phyloP scores from a whole-genome alignment of 2,888 invertebrate species.

The Lasius platythorax region DNA sequence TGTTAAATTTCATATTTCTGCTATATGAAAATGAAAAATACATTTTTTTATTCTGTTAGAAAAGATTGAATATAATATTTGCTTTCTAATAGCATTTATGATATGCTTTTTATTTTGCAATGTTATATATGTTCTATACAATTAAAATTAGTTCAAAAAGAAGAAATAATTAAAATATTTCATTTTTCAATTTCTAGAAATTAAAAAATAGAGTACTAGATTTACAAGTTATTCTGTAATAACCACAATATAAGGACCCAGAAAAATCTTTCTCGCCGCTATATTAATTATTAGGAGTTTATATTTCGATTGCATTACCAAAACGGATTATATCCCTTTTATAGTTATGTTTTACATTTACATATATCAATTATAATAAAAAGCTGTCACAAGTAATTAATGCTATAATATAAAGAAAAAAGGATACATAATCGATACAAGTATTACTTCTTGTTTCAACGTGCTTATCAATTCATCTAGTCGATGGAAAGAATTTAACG shows the following conservation, averaged over 20 bases:
- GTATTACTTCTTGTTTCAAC: background rate
- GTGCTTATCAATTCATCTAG: background rate
- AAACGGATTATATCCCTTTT: background rate
- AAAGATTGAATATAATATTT: background rate
- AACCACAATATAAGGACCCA: background rate
- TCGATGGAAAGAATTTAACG: slow-evolving; percentile 46
- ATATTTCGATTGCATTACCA: background rate
- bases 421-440: background rate
- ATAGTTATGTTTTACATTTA: slow-evolving; percentile 2
- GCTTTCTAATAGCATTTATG: too few species aligned
- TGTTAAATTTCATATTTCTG: slow-evolving; percentile 11
- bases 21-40: slow-evolving; percentile 1
- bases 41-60: background rate
- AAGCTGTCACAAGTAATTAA: background rate
- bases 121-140: background rate
- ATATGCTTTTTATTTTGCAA: background rate
- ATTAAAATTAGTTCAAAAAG: slow-evolving; percentile 19
- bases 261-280: background rate
- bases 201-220: background rate
- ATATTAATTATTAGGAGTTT: background rate
- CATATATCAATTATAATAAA: background rate
- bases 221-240: background rate
- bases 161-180: background rate
- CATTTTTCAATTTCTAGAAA: background rate
- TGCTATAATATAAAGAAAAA: background rate